phyloP scores from a whole-genome alignment of 2,888 invertebrate genomes.

The Parascotia fuliginaria region DNA sequence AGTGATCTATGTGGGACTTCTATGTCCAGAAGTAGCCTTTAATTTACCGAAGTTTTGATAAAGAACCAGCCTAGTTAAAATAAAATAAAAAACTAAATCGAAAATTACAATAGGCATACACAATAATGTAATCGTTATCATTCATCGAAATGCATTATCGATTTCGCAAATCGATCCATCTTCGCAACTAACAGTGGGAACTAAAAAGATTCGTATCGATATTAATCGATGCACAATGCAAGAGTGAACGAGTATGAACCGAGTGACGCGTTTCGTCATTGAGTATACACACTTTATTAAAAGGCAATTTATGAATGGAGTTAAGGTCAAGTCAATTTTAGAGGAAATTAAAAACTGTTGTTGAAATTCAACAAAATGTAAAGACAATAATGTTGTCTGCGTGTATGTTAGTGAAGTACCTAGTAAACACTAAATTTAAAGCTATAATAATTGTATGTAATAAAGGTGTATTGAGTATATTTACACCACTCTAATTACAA shows the following conservation, averaged over 20 bases:
- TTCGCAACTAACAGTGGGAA: slow-evolving; percentile 19
- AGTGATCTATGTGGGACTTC: too few relatives aligned
- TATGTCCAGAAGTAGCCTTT: too few relatives aligned
- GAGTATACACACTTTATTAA: slow-evolving; percentile 13
- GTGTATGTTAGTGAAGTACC: too few relatives aligned
- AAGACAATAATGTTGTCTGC: too few relatives aligned
- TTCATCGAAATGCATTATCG: slow-evolving; percentile 20
- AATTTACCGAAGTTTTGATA: too few relatives aligned
- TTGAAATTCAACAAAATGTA: too few relatives aligned
- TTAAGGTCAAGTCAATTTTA: slow-evolving; percentile 22
- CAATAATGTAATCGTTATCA: slow-evolving; percentile 12
- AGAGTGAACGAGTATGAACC: slow-evolving; percentile 15
- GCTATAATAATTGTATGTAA: too few relatives aligned
- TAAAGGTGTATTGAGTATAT: too few relatives aligned
- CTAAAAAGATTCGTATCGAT: slow-evolving; percentile 20
- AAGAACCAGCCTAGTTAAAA: too few relatives aligned
- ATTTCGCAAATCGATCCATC: slow-evolving; percentile 28
- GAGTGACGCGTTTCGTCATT: slow-evolving; percentile 24
- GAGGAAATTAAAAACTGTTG: too few relatives aligned
- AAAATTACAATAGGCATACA: slow-evolving; percentile 1
- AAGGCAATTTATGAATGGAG: slow-evolving; percentile 19
- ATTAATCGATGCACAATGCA: slow-evolving; percentile 21
- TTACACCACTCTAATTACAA: too few relatives aligned
- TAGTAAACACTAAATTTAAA: too few relatives aligned
- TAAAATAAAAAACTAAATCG: neutral